Conservation (phyloP, 2,113 vertebrate genomes). For the Plecturocebus donacophilus region DNA sequence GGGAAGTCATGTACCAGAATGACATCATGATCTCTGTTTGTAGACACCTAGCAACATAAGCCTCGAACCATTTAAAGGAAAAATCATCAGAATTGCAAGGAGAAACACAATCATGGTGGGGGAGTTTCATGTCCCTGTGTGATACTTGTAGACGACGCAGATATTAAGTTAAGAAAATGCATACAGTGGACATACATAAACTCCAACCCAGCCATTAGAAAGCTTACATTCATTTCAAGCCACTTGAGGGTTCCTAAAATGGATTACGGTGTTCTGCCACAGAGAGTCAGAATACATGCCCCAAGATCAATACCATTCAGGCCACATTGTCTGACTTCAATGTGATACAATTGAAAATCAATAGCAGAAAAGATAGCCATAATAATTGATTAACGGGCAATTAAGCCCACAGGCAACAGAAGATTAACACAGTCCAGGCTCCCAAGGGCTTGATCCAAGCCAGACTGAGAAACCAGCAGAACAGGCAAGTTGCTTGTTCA, state of each 20-base stretch:
- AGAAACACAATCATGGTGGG: rapidly evolving
- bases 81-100: not conserved
- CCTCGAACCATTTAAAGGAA: not conserved
- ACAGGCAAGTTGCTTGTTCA: not conserved
- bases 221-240: not conserved
- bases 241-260: rapidly evolving
- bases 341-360: not conserved
- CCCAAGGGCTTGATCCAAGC: not conserved
- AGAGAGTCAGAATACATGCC: not conserved
- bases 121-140: rapidly evolving
- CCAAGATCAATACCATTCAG: not conserved
- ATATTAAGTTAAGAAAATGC: rapidly evolving
- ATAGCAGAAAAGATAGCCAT: rapidly evolving
- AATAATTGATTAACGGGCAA: not conserved
- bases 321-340: not conserved
- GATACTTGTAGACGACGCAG: no score
- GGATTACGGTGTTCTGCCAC: not conserved
- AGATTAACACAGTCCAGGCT: not conserved
- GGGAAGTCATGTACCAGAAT: rapidly evolving
- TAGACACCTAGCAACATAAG: rapidly evolving
- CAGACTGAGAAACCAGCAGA: not conserved
- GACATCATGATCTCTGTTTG: rapidly evolving
- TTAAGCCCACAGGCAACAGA: rapidly evolving
- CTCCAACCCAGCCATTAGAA: not conserved
- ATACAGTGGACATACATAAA: rapidly evolving